These are phyloP conservation scores for Melanerpes aurifrons DNA, from an alignment of 2,113 vertebrate species.

Conservation along the genomic window DNA sequence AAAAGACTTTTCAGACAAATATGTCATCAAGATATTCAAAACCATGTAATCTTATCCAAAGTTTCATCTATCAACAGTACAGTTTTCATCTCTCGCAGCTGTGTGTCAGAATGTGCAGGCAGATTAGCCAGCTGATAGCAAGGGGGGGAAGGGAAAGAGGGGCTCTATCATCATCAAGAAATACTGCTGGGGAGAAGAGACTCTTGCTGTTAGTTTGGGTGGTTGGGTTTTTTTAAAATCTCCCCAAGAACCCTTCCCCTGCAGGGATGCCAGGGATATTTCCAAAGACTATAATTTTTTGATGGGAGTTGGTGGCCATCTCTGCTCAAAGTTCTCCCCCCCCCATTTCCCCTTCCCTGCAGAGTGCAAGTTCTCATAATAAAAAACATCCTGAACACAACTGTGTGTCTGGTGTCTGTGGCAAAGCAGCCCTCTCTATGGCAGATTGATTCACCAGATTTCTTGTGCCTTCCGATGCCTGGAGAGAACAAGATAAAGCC, in stretches of 20 bases:
- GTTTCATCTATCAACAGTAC: constrained; percentile 86
- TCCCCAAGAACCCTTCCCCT: constrained; percentile 4
- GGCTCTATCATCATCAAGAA: constrained; percentile 63
- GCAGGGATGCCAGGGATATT: background rate
- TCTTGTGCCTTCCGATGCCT: background rate
- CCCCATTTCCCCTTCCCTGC: background rate
- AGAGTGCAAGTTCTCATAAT: constrained; percentile 1
- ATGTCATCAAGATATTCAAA: constrained; percentile 90
- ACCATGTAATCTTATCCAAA: constrained; percentile 89
- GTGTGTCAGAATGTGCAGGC: constrained; percentile 82
- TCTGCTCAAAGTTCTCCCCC: background rate
- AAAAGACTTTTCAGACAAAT: constrained; percentile 90
- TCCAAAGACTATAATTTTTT: background rate
- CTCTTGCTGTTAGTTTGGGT: background rate
- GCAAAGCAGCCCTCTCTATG: background rate
- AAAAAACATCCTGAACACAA: constrained; percentile 49
- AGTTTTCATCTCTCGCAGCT: constrained; percentile 85
- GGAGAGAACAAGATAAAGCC: background rate
- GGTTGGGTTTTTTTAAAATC: background rate
- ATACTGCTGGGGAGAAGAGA: constrained; percentile 40
- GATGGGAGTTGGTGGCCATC: rapidly evolving
- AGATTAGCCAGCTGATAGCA: constrained; percentile 86
- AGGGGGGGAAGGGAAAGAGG: constrained; percentile 69
- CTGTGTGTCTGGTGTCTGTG: background rate
- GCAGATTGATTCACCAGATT: constrained; percentile 11